These are phyloP conservation scores for Spilogale gracilis DNA, from an alignment of 2,113 vertebrate genomes.

Conservation along the genomic window DNA sequence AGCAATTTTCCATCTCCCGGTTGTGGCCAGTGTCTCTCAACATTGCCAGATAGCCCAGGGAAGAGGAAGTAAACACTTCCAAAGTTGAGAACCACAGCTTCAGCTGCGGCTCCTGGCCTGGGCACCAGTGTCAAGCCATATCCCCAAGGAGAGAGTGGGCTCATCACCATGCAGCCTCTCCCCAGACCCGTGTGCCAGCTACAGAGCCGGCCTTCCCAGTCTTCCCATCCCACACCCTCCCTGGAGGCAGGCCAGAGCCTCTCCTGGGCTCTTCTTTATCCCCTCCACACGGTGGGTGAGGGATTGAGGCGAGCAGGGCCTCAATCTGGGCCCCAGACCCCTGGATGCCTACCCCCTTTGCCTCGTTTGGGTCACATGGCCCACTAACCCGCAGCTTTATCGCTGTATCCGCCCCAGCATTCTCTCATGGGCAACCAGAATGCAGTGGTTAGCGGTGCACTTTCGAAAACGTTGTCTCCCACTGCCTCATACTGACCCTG, in stretches of 20 bases:
- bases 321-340: not conserved
- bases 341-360: not conserved
- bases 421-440: not conserved
- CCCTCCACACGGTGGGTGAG: not conserved
- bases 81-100: not conserved
- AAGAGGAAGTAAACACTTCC: not conserved
- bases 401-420: rapidly evolving
- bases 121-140: not conserved
- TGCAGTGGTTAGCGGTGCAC: not conserved
- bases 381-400: not conserved
- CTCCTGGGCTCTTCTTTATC: not conserved
- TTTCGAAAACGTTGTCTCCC: not conserved
- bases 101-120: not conserved
- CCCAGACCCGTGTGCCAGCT: not conserved
- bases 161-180: not conserved
- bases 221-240: not conserved
- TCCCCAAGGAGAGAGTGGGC: not conserved
- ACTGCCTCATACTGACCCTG: not conserved
- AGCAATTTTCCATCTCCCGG: not conserved
- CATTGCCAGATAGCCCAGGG: not conserved
- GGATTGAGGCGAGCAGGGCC: not conserved
- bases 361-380: not conserved
- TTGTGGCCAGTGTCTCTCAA: not conserved
- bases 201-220: not conserved
- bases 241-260: not conserved